Evolutionary conservation across 2,888 invertebrate species (phyloP).

Genomic region (Pachymerium ferrugineum): DNA sequence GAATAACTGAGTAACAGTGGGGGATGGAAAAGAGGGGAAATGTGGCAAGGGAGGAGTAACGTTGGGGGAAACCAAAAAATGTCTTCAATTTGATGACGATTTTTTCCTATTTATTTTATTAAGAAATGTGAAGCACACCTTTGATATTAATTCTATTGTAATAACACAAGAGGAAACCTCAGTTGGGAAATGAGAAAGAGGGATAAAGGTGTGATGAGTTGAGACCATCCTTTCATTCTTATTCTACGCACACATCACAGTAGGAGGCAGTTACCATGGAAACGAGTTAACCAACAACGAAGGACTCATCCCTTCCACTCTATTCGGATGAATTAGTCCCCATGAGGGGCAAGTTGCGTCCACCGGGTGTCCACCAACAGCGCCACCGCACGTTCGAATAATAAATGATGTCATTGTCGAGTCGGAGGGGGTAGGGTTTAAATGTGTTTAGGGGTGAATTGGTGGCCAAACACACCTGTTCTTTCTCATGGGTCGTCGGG

Average conservation of each 20-base stretch:
- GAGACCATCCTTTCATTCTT: background rate
- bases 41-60: background rate
- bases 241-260: slow-evolving; percentile 1
- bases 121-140: no score
- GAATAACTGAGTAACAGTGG: background rate
- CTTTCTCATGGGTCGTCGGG: background rate
- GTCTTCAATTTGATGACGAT: background rate
- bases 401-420: no score
- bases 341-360: background rate
- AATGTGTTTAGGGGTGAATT: background rate
- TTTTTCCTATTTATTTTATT: no score
- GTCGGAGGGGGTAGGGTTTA: background rate
- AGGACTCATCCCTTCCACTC: background rate
- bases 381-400: background rate
- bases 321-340: background rate
- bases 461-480: background rate
- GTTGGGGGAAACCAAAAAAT: background rate
- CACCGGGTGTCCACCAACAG: background rate
- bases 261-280: slow-evolving; percentile 1
- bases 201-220: slow-evolving; percentile 8
- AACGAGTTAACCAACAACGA: slow-evolving; percentile 23
- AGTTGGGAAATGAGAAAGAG: background rate
- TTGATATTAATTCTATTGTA: background rate
- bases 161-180: background rate
- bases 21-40: background rate